Evolutionary conservation across 2,888 invertebrate genomes (phyloP), one percentile per base, ranked within the genome.

Genomic region (Spilosoma lubricipeda): DNA sequence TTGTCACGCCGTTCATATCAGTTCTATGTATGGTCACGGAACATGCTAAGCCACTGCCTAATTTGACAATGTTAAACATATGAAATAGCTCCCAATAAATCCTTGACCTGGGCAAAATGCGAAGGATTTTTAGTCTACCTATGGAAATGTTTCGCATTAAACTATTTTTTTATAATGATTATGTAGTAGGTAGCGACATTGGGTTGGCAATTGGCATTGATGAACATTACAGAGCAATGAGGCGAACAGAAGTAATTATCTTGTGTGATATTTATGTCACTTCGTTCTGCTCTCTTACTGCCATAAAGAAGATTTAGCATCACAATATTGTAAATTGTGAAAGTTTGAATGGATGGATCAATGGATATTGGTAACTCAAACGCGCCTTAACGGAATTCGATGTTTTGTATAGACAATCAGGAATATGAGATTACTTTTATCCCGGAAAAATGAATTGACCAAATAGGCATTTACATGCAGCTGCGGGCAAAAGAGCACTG

Each of bases 261-360:
- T 92, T 90, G 89, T 90, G 85, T 91, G 89, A 92, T 30, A 63
- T 30, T 91, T 88, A 88, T 92, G 90, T 90, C 86, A 87, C 85
- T 3, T 81, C 86, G 86, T 86, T 84, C 78, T 78, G 86, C 75
- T 85, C 90, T 77, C 88, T 90, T 86, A 91, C 89, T 91, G 86
- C 82, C 88, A 88, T 85, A 90, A 84, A 88, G 80, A 89, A 85
- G 85, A 89, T 86, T 81, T 79, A 86, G 84, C 15, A 63, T 18
- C 18, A 52, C 1, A 23, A 52, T 23, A 52, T 52, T 18, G 20
- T 20, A 52, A 52, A 52, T 33, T 23, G 52, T 52, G 52, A 52
- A 23, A 52, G 52, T 23, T 52, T 52, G 52, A 23, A 48, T 52
- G 8, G 23, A 20, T 48, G 48, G 8, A 52, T 23, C 20, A 23